phyloP scores from a whole-genome alignment of 2,797 vertebrate genomes.

The Falco peregrinus region DNA sequence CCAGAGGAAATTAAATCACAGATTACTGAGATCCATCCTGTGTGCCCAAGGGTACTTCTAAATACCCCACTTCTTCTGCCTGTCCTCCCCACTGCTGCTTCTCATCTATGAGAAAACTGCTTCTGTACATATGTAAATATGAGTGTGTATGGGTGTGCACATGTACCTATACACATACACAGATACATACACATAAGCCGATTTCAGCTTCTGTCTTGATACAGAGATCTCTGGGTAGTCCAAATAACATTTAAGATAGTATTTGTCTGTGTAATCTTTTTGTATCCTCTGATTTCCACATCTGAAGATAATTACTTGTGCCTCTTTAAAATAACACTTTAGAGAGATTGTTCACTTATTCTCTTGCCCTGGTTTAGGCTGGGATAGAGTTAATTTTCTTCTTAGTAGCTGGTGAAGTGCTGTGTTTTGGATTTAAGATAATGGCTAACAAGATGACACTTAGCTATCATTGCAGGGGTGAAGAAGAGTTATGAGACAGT shows the following conservation, averaged over 20 bases:
- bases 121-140: not conserved
- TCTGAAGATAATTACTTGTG: too few species aligned
- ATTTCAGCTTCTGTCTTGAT: not conserved
- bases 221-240: too few species aligned
- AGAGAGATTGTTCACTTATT: too few species aligned
- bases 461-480: not conserved
- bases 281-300: too few species aligned
- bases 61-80: not conserved
- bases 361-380: too few species aligned
- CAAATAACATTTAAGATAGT: too few species aligned
- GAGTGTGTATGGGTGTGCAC: not conserved
- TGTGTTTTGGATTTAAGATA: not conserved
- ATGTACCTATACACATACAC: rapidly evolving
- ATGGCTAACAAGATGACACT: not conserved
- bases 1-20: not conserved
- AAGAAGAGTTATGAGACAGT: not conserved
- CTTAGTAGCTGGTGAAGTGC: too few species aligned
- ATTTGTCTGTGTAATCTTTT: too few species aligned
- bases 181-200: rapidly evolving
- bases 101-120: not conserved
- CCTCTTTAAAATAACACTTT: too few species aligned
- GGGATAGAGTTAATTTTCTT: too few species aligned
- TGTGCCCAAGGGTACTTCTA: not conserved
- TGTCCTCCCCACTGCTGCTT: rapidly evolving
- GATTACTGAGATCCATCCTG: not conserved